These are phyloP conservation scores for Cyrtonyx montezumae DNA, from an alignment of 2,113 vertebrate genomes.

Conservation along the genomic window DNA sequence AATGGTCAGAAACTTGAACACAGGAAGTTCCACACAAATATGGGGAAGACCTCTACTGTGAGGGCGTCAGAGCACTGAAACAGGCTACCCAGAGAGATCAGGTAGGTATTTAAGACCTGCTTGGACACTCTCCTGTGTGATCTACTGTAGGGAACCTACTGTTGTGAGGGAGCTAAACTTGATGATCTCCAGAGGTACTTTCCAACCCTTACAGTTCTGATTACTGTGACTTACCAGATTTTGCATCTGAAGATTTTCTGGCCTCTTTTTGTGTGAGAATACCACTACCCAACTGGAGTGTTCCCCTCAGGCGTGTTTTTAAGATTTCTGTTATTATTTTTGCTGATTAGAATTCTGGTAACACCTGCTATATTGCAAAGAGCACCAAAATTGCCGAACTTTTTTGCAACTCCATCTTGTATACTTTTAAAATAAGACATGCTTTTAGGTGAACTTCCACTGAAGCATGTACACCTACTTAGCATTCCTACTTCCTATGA, in stretches of 20 bases:
- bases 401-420: neutral
- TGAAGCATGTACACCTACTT: neutral
- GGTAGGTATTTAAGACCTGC: too few relatives aligned
- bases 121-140: too few relatives aligned
- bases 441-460: neutral
- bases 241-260: neutral
- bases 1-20: too few relatives aligned
- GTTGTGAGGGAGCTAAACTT: too few relatives aligned
- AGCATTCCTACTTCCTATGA: neutral
- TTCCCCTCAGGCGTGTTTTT: neutral
- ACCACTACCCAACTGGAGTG: neutral
- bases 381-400: neutral
- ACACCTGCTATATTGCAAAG: too few relatives aligned
- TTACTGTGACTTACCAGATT: neutral
- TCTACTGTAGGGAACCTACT: too few relatives aligned
- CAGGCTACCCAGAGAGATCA: too few relatives aligned
- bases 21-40: too few relatives aligned
- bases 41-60: too few relatives aligned
- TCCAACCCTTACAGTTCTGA: too few relatives aligned
- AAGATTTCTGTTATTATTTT: neutral
- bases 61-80: too few relatives aligned
- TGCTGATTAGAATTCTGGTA: neutral
- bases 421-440: neutral
- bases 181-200: too few relatives aligned
- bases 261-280: neutral